These are phyloP conservation scores for Oreotrochilus melanogaster DNA, from an alignment of 2,113 vertebrate species.

Conservation along the genomic window DNA sequence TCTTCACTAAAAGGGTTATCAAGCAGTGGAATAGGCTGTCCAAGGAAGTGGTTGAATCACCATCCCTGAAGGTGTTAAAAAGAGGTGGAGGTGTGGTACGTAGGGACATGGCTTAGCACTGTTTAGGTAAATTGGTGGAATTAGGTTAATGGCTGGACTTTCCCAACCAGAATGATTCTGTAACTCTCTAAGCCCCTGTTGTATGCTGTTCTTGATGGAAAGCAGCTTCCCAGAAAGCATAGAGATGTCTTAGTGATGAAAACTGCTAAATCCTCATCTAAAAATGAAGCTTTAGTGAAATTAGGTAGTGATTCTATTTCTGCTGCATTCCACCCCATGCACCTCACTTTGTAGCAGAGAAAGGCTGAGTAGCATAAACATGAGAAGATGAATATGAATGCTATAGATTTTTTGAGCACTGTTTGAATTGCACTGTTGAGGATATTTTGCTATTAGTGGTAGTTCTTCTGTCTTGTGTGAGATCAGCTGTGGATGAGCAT, in stretches of 20 bases:
- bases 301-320: neutral
- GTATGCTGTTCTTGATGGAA: neutral
- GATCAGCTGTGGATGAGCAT: neutral
- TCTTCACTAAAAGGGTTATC: too few species aligned
- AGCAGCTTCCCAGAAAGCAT: neutral
- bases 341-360: neutral
- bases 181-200: neutral
- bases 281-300: accelerated
- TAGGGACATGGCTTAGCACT: too few species aligned
- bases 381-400: neutral
- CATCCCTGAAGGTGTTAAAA: too few species aligned
- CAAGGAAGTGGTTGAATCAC: too few species aligned
- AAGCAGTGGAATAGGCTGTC: too few species aligned
- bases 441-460: neutral
- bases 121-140: too few species aligned
- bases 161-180: too few species aligned
- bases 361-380: neutral
- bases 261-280: neutral
- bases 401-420: neutral
- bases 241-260: neutral
- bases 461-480: neutral
- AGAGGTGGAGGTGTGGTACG: too few species aligned
- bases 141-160: too few species aligned
- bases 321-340: neutral
- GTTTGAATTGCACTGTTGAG: neutral